Base-by-base conservation (phyloP, 2,797 vertebrate species). In the Pogoniulus pusillus region DNA sequence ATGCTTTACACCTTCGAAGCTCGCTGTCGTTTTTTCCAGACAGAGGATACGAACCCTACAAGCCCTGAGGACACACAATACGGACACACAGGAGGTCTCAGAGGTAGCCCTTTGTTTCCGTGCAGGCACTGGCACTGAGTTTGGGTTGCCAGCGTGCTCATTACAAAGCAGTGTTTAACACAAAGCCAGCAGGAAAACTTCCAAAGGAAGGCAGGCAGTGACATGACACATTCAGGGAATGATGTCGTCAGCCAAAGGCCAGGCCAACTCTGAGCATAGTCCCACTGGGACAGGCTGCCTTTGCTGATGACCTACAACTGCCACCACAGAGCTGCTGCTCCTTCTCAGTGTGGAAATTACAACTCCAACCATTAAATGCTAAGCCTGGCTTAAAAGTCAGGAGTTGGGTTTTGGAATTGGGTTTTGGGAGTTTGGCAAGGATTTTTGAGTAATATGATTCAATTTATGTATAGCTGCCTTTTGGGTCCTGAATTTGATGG, bases 341-440 rank as follows among this genome's bases (percentile, higher is more conserved):
- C 58, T 34, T 29, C 55, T 15, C 12, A 3, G 22, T 29, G 6
- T 4, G 4, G 30, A 35, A 7, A 0, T 0, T 32, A 14, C 65
- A n/a, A 41, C 55, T 49, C 34, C 74, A 26, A 71, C 49, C 54
- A 13, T 26, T 6, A 7, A 49, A 18, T 15, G 4, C 26, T 32
- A 1, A 0, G 7, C 9, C 1, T 23, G n/a, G 4, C 26, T 32
- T 49, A 55, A 6, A 29, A 24, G 6, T 2, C 53, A 19, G 62
- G 30, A 71, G 7, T 0, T 77, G 35, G 15, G 14, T 5, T 69
- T 49, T 23, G 34, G 10, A 20, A 11, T 65, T 65, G 7, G 2
- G 13, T 51, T 57, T 8, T 0, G 4, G 45, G 19, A 6, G 39
- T 55, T 64, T 60, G 58, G 17, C 35, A 23, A 45, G 29, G 5